phyloP scores from a whole-genome alignment of 64 coral and sea anemone genomes.

The Montipora capricornis region DNA sequence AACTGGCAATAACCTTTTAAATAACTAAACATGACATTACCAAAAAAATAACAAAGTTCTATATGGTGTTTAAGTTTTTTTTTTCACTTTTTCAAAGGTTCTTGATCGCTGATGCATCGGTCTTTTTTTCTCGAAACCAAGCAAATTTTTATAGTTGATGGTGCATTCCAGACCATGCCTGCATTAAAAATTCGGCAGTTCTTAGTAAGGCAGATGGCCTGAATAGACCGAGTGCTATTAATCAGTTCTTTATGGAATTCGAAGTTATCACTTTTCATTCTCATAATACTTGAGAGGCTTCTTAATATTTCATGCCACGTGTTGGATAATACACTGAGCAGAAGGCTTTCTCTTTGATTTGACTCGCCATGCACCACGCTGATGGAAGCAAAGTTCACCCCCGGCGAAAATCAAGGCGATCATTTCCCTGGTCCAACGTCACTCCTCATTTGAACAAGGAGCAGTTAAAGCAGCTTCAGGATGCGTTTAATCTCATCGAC shows the following conservation, averaged over 20 bases:
- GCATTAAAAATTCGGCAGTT: not conserved
- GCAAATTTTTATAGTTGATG: too few relatives aligned
- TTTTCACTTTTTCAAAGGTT: too few relatives aligned
- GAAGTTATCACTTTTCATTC: not conserved
- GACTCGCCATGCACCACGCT: constrained; percentile 13
- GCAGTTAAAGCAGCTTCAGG: constrained; percentile 41
- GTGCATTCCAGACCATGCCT: too few relatives aligned
- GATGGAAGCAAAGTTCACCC: constrained; percentile 2
- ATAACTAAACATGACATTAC: too few relatives aligned
- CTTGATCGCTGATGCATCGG: too few relatives aligned
- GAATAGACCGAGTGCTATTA: not conserved
- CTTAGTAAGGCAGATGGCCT: constrained; percentile 28
- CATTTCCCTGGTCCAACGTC: not conserved
- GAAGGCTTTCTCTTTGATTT: not conserved
- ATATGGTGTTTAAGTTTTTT: too few relatives aligned
- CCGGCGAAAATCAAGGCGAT: constrained; percentile 7
- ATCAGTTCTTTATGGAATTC: not conserved
- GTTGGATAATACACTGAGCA: not conserved
- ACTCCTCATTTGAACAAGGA: constrained; percentile 18
- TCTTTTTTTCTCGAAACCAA: too few relatives aligned
- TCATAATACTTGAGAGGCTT: not conserved
- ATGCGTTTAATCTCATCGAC: constrained; percentile 75
- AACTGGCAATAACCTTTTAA: too few relatives aligned
- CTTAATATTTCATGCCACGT: constrained; percentile 52
- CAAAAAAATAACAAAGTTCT: too few relatives aligned